Conservation (phyloP, 2,888 invertebrate genomes). For the Callinectes sapidus region DNA sequence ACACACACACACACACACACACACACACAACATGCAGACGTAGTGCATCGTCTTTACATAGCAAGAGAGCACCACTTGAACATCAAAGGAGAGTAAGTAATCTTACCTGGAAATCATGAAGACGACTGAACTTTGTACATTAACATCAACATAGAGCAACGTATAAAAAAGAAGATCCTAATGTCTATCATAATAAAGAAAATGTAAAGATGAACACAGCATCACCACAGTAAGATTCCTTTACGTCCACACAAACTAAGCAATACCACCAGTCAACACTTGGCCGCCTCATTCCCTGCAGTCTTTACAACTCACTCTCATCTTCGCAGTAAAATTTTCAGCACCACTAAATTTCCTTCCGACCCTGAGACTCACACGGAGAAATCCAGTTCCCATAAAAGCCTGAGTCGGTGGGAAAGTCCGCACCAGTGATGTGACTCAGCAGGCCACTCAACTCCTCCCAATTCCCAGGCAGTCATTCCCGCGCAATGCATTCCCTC, state of each 20-base stretch:
- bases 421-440: background rate
- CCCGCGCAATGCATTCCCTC: background rate
- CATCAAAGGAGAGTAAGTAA: background rate
- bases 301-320: background rate
- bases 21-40: slow-evolving; percentile 31
- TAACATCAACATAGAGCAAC: background rate
- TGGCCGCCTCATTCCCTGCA: background rate
- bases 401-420: background rate
- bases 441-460: background rate
- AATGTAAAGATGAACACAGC: background rate
- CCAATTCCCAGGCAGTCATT: background rate
- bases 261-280: background rate
- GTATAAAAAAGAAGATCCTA: background rate
- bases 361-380: background rate
- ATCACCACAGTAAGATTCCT: background rate
- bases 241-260: background rate
- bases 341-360: background rate
- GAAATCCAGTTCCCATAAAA: background rate
- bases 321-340: slow-evolving; percentile 15
- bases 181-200: background rate
- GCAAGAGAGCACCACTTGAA: background rate
- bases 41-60: background rate
- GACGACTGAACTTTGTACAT: background rate
- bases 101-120: slow-evolving; percentile 16
- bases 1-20: slow-evolving; percentile 47